Evolutionary conservation across 2,797 vertebrate genomes (phyloP).

Genomic region (Argentina silus): DNA sequence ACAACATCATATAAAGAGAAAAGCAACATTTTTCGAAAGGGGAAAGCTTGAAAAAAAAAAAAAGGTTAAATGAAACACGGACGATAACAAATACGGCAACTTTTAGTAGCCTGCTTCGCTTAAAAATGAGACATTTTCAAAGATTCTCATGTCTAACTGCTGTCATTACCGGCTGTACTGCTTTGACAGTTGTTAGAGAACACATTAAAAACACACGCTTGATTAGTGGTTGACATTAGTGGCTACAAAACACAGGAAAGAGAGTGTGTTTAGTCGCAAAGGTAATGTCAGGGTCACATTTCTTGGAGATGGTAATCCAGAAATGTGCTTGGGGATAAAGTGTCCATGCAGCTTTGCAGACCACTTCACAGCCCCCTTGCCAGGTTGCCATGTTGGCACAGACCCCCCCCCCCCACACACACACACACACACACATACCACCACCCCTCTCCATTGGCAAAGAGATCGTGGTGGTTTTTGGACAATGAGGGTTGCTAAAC

Average conservation of each 20-base stretch:
- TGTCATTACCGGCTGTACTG: neutral
- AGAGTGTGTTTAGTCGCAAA: neutral
- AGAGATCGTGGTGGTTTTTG: conserved; percentile 14
- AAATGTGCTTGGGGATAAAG: conserved; percentile 9
- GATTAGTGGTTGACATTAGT: conserved; percentile 4
- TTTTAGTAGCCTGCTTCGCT: neutral
- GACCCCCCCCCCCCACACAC: neutral
- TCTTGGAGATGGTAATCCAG: conserved; percentile 8
- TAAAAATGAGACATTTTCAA: neutral
- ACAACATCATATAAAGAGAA: neutral
- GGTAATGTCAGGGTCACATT: conserved; percentile 5
- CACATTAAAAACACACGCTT: too few species aligned
- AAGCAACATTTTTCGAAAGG: neutral
- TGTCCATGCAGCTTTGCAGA: conserved; percentile 1
- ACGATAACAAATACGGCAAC: neutral
- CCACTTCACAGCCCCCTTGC: neutral
- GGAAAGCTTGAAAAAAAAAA: conserved; percentile 5
- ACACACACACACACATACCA: neutral
- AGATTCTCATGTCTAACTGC: neutral
- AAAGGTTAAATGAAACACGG: neutral
- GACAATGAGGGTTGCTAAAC: conserved; percentile 6
- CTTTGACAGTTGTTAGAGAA: conserved; percentile 9
- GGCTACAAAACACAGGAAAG: neutral
- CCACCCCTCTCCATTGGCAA: neutral
- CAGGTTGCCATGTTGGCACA: neutral